phyloP scores from a whole-genome alignment of 2,888 invertebrate genomes.

The Eupithecia inturbata region DNA sequence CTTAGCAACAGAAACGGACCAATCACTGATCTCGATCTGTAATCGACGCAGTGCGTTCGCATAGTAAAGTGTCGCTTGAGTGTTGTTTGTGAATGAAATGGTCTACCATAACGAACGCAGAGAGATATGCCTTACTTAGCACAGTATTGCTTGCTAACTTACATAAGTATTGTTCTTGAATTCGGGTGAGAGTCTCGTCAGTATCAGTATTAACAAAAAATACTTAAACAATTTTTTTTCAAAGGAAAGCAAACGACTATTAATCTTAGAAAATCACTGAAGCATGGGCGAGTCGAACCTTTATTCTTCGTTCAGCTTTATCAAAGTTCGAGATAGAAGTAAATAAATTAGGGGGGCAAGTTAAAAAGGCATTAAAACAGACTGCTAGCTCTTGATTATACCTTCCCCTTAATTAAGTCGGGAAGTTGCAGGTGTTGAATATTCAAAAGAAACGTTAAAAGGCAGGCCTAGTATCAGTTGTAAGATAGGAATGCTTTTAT shows the following conservation, averaged over 20 bases:
- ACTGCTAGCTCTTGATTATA: constrained; percentile 62
- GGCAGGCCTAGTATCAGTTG: constrained; percentile 34
- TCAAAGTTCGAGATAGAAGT: constrained; percentile 27
- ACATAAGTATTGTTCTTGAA: too few species aligned
- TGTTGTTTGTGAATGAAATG: too few species aligned
- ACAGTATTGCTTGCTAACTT: too few species aligned
- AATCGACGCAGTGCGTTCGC: too few species aligned
- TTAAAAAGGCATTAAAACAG: constrained; percentile 65
- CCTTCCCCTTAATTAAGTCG: constrained; percentile 64
- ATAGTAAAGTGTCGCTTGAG: too few species aligned
- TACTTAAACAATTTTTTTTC: not conserved
- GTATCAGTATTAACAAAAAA: too few species aligned
- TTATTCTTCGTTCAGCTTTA: constrained; percentile 21
- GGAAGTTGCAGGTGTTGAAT: constrained; percentile 64
- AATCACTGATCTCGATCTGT: too few species aligned
- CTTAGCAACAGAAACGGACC: too few species aligned
- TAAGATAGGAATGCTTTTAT: constrained; percentile 31
- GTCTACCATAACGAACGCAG: too few species aligned
- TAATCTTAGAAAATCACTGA: not conserved
- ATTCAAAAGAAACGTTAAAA: constrained; percentile 56
- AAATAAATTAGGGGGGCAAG: constrained; percentile 44
- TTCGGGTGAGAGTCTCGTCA: too few species aligned
- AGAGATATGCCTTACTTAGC: too few species aligned
- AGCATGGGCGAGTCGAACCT: not conserved
- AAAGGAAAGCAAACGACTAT: not conserved